Evolutionary conservation across 2,797 vertebrate genomes (phyloP), one percentile per base, ranked within the genome.

Genomic region (Halcyon leucocephala): DNA sequence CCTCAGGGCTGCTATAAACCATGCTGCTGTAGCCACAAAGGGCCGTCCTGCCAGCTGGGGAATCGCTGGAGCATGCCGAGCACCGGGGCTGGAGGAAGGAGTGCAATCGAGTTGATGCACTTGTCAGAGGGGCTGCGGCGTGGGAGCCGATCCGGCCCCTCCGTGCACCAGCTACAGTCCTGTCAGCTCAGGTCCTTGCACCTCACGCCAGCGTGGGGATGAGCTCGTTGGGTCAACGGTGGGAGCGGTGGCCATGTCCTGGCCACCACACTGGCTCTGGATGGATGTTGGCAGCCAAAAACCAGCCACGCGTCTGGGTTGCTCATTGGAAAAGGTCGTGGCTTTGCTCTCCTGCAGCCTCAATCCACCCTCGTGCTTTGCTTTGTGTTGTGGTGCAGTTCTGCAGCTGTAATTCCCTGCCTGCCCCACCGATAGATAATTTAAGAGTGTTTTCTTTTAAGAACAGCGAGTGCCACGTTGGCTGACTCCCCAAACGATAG

Each of bases 1-100:
- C 96, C 94, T 66, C 26, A 1, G 88, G 96, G 94, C 94, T 95
- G 96, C 95, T 46, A 57, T 95, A 90, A 95, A 89, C 82, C 67
- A 67, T 52, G 82, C 88, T 66, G 96, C 94, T 46, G 76, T 16
- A 94, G 92, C 89, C 82, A 58, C 90, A 52, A 54, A 91, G 90
- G 91, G 79, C 84, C 0, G 5, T 87, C 80, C 87, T 89, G 86
- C 57, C 94, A 91, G 90, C 94, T 72, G 91, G 94, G 93, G 91
- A 66, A 35, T 62, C 10, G 0, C 87, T 89, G 93, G 90, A 91
- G 94, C 87, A 1, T 65, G 89, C 8, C 7, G n/a, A 24, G 79
- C 1, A 5, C n/a, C 3, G 22, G 82, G 73, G 58, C 42, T 13
- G 2, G 5, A 48, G 82, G 57, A 67, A 89, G 82, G 61, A 81